A percentile compares a stretch with the other conserved stretches of the same genome.
Evolutionary conservation across 2,797 vertebrate genomes (phyloP).

Genomic region (Rhinichthys osculus): DNA sequence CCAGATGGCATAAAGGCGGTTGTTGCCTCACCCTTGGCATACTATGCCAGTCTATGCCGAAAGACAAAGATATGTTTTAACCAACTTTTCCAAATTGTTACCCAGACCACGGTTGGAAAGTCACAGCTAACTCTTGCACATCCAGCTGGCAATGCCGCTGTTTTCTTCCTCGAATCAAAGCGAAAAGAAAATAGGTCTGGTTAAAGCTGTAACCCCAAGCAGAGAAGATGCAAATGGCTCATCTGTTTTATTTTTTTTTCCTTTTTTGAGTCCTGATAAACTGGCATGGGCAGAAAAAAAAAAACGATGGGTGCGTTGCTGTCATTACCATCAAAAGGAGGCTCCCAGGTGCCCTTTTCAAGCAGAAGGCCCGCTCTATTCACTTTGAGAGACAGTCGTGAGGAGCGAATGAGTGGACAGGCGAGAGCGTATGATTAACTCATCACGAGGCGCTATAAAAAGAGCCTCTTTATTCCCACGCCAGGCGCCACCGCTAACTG

Average conservation of each 20-base stretch:
- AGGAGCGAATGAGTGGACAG: constrained; percentile 61
- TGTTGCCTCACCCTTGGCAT: not conserved
- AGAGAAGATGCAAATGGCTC: constrained; percentile 46
- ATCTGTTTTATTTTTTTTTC: not conserved
- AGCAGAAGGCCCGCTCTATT: constrained; percentile 51
- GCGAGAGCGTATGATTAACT: constrained; percentile 66
- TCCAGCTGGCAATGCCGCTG: constrained; percentile 42
- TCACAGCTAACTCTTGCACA: constrained; percentile 38
- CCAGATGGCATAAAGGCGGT: not conserved
- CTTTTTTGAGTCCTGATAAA: constrained; percentile 31
- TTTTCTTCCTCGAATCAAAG: constrained; percentile 36
- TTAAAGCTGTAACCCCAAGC: constrained; percentile 33
- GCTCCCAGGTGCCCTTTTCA: constrained; percentile 65
- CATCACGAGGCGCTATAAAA: constrained; percentile 62
- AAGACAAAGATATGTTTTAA: constrained; percentile 12
- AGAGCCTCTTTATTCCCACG: constrained; percentile 59
- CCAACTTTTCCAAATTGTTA: constrained; percentile 24
- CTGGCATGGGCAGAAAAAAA: constrained; percentile 39
- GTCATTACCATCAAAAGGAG: constrained; percentile 62
- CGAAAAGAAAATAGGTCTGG: constrained; percentile 27
- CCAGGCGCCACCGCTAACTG: constrained; percentile 53
- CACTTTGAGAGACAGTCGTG: constrained; percentile 51
- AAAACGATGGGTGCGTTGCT: constrained; percentile 43
- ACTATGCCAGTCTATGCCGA: constrained; percentile 2
- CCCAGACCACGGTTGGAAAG: constrained; percentile 49